Evolutionary conservation across 2,888 invertebrate genomes (phyloP), one percentile per base, ranked within the genome.

Genomic region (Tenthredo mesomela): DNA sequence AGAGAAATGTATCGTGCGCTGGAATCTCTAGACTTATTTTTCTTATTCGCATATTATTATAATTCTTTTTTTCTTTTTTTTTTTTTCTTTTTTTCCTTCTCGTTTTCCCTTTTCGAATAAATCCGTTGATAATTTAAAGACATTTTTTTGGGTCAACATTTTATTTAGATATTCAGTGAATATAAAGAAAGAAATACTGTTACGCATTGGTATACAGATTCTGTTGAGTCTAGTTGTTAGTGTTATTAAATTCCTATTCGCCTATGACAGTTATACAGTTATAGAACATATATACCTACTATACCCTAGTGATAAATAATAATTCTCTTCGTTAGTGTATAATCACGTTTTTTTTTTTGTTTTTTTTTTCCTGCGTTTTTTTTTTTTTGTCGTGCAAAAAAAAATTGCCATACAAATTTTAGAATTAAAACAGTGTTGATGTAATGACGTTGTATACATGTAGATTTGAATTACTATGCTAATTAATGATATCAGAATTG

Each of bases 191-290:
- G 40, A 80, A 33, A 33, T 84, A 25, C 18, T 70, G 33, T 61
- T 25, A 70, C 37, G 58, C 37, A 82, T 80, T 43, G 29, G 33
- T 78, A 29, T 33, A 65, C 25, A 40, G 78, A 71, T 71, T 82
- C 67, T 54, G 58, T 82, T 65, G 37, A 85, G 37, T 80, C 61
- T 78, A 54, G 54, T 85, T 85, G 82, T 82, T 82, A 80, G 58
- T 54, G 71, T 85, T 82, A 71, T 85, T 67, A 71, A 82, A 85
- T 85, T 85, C 80, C 67, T 85, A 82, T 82, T 85, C 82, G 54
- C 84, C 58, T 70, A 67, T 54, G 25, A 54, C 70, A 70, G 61
- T 54, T 67, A 50, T 85, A 80, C 29, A 78, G 67, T 71, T 18
- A 47, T 71, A 43, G 37, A 50, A 47, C 75, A 40, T 47, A 47